These are phyloP conservation scores for Crypturellus undulatus DNA, from an alignment of 2,113 vertebrate species.

Conservation along the genomic window DNA sequence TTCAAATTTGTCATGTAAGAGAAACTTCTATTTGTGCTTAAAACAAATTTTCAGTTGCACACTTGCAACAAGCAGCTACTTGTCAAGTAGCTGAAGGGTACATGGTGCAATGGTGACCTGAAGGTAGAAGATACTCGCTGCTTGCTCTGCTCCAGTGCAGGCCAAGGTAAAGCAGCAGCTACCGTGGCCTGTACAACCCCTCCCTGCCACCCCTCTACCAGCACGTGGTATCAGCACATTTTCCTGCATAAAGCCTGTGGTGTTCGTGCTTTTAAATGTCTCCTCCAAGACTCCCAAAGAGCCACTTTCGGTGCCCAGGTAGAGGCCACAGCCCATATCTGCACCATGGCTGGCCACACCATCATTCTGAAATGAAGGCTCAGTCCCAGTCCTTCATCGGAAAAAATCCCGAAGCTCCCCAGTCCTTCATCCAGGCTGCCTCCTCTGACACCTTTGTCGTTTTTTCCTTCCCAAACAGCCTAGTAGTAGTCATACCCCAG, in stretches of 20 bases:
- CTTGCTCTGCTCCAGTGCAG: too few relatives aligned
- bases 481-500: not conserved
- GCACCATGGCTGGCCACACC: not conserved
- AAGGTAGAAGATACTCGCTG: too few relatives aligned
- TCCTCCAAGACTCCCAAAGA: not conserved
- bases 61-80: too few relatives aligned
- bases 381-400: not conserved
- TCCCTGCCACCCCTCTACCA: too few relatives aligned
- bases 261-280: accelerated
- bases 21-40: accelerated
- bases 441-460: not conserved
- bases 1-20: not conserved
- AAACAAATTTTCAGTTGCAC: not conserved
- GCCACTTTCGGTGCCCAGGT: not conserved
- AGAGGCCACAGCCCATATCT: not conserved
- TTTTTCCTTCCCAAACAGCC: not conserved
- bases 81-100: too few relatives aligned
- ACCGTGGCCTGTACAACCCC: too few relatives aligned
- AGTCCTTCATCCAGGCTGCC: not conserved
- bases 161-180: too few relatives aligned
- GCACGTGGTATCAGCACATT: not conserved
- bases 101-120: too few relatives aligned
- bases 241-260: not conserved
- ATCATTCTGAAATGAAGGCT: not conserved
- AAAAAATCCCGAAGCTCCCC: not conserved